A percentile compares a stretch with the other conserved stretches of the same genome.
Conservation (phyloP, 1,140 invertebrate genomes). For the Trichonephila clavipes region DNA sequence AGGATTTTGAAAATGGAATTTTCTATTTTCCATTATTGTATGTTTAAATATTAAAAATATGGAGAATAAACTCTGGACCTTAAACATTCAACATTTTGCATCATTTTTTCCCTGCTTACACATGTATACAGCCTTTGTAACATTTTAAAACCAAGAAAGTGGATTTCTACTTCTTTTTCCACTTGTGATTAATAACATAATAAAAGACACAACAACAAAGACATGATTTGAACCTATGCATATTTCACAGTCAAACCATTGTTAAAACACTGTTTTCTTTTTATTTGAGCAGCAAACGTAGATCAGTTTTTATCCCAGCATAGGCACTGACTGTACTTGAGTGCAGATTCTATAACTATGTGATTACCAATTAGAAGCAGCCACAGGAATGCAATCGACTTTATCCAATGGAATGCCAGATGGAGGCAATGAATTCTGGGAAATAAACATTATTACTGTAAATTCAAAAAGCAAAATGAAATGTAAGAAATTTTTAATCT, state of each 20-base stretch:
- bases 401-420: constrained; percentile 35
- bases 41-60: constrained; percentile 8
- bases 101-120: background rate
- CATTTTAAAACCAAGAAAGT: background rate
- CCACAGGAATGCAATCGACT: constrained; percentile 56
- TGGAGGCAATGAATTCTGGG: constrained; percentile 62
- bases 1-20: background rate
- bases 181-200: background rate
- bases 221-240: background rate
- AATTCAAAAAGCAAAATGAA: too few relatives aligned
- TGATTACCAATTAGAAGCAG: constrained; percentile 68
- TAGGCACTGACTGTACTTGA: constrained; percentile 66
- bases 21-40: background rate
- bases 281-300: constrained; percentile 54
- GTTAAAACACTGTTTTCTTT: background rate
- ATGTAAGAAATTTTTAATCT: too few relatives aligned
- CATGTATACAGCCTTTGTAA: background rate
- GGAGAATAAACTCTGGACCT: background rate
- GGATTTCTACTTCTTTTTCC: background rate
- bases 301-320: background rate
- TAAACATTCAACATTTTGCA: background rate
- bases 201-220: constrained; percentile 6
- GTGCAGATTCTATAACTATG: constrained; percentile 44
- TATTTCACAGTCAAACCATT: background rate
- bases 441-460: background rate